phyloP scores from a whole-genome alignment of 1,140 invertebrate species.

The Hydropsyche tenuis region DNA sequence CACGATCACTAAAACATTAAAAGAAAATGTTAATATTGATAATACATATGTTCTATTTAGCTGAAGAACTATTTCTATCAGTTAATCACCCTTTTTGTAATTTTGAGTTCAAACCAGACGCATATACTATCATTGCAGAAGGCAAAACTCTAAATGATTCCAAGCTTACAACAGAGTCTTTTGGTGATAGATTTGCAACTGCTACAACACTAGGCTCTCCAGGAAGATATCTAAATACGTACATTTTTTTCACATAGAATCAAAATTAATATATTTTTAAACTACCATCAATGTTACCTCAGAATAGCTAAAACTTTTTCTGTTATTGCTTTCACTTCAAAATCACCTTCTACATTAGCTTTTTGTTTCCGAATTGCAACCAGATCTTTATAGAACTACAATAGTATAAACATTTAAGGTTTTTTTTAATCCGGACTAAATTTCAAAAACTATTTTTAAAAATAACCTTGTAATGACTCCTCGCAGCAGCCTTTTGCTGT shows the following conservation, averaged over 20 bases:
- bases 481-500: constrained; percentile 47
- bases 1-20: constrained; percentile 33
- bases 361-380: constrained; percentile 49
- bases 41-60: not conserved
- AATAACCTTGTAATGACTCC: constrained; percentile 58
- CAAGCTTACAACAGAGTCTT: constrained; percentile 47
- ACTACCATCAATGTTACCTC: constrained; percentile 49
- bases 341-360: constrained; percentile 53
- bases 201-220: constrained; percentile 48
- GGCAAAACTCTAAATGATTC: constrained; percentile 51
- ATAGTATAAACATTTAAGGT: not conserved
- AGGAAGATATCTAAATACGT: constrained; percentile 45
- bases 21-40: not conserved
- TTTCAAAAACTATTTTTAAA: not conserved
- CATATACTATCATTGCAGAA: constrained; percentile 51
- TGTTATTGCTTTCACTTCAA: constrained; percentile 52
- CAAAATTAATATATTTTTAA: constrained; percentile 22
- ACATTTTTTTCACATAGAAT: not conserved
- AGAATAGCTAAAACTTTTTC: constrained; percentile 52
- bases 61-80: not conserved
- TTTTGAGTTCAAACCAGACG: constrained; percentile 54
- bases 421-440: not conserved
- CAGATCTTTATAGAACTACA: constrained; percentile 56
- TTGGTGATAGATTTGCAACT: constrained; percentile 51
- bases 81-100: constrained; percentile 52